phyloP scores from a whole-genome alignment of 2,113 vertebrate genomes.

The Tupaia chinensis region DNA sequence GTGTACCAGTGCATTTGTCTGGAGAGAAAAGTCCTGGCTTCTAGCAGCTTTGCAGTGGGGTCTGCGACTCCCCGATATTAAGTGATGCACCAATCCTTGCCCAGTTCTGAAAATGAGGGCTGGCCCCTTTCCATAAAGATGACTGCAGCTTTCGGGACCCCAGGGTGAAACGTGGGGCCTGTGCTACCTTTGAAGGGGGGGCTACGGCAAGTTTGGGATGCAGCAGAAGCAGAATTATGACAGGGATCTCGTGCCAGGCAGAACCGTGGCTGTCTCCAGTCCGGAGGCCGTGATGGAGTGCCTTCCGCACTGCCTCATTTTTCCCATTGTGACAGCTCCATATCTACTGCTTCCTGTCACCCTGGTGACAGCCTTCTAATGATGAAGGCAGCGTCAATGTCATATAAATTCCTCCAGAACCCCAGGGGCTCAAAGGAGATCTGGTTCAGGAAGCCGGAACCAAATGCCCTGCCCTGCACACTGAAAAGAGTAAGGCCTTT shows the following conservation, averaged over 20 bases:
- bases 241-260: background rate
- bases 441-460: background rate
- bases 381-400: conserved; percentile 36
- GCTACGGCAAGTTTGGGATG: background rate
- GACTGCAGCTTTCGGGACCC: background rate
- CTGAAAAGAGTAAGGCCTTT: background rate
- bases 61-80: background rate
- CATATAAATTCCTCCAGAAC: conserved; percentile 44
- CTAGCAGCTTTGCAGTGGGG: background rate
- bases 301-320: background rate
- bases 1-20: background rate
- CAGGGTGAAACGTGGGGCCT: background rate
- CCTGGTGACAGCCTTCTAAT: conserved; percentile 66
- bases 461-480: background rate
- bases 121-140: background rate
- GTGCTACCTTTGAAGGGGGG: background rate
- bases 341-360: conserved; percentile 67
- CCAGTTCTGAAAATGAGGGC: background rate
- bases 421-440: background rate
- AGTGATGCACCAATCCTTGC: background rate
- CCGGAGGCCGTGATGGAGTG: background rate
- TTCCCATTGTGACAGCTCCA: background rate
- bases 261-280: background rate
- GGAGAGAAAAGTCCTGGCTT: background rate
- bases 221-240: rapidly evolving